Conservation (phyloP, 2,113 vertebrate species). For the Neogobius melanostomus region DNA sequence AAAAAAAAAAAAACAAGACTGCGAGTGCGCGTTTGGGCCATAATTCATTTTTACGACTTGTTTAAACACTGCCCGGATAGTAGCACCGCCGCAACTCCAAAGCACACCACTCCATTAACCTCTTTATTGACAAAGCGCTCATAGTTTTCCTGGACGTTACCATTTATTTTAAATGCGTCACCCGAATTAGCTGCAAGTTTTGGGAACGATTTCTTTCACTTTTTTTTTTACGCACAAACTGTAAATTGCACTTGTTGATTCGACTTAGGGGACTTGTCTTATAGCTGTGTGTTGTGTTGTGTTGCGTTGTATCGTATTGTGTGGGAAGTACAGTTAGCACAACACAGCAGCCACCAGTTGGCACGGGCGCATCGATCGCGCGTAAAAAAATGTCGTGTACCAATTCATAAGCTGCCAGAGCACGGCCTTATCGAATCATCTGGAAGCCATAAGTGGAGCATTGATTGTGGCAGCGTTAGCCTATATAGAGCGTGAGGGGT, state of each 20-base stretch:
- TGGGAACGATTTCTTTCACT: background rate
- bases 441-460: slow-evolving; percentile 49
- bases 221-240: slow-evolving; percentile 23
- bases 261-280: too few species aligned
- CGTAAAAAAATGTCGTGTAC: slow-evolving; percentile 33
- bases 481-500: slow-evolving; percentile 19
- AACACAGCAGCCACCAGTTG: slow-evolving; percentile 51
- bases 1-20: slow-evolving; percentile 78
- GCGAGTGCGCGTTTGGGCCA: slow-evolving; percentile 86
- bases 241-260: too few species aligned
- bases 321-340: slow-evolving; percentile 19
- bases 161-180: slow-evolving; percentile 11
- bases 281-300: slow-evolving; percentile 19
- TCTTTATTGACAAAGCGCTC: slow-evolving; percentile 6
- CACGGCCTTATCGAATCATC: slow-evolving; percentile 58
- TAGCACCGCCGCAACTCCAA: slow-evolving; percentile 37
- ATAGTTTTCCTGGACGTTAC: slow-evolving; percentile 6
- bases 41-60: slow-evolving; percentile 98
- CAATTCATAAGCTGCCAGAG: slow-evolving; percentile 34
- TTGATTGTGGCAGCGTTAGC: slow-evolving; percentile 42
- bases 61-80: slow-evolving; percentile 83
- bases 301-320: slow-evolving; percentile 38
- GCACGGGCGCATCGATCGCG: slow-evolving; percentile 44
- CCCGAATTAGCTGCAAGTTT: slow-evolving; percentile 1
- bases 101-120: slow-evolving; percentile 33